These are phyloP conservation scores for Pammene fasciana DNA, from an alignment of 2,888 invertebrate species.

Conservation along the genomic window DNA sequence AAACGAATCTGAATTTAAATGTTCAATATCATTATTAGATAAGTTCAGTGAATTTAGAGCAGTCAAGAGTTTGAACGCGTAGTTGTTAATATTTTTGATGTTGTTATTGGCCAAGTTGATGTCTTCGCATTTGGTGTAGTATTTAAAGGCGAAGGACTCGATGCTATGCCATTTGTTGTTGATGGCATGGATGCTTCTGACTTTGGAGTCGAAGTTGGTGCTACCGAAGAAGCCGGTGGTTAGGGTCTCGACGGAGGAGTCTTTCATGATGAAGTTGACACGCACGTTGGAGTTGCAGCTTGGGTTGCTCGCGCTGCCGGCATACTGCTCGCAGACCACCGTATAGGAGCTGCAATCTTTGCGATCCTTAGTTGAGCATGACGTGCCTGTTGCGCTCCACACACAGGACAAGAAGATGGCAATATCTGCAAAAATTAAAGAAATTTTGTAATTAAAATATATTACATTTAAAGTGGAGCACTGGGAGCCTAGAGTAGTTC, in stretches of 20 bases:
- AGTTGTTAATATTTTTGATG: constrained; percentile 56
- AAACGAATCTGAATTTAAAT: constrained; percentile 54
- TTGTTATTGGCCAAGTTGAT: constrained; percentile 61
- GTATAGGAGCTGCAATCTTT: constrained; percentile 55
- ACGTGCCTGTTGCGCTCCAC: constrained; percentile 1
- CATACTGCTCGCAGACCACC: constrained; percentile 54
- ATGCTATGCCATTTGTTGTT: constrained; percentile 60
- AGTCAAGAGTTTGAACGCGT: constrained; percentile 57
- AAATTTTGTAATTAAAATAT: too few species aligned
- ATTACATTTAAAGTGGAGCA: too few species aligned
- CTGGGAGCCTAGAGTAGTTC: too few species aligned
- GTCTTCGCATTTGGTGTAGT: constrained; percentile 54
- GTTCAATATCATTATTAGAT: constrained; percentile 60
- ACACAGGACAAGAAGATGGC: constrained; percentile 11
- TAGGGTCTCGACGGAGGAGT: constrained; percentile 50
- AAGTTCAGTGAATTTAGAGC: constrained; percentile 58
- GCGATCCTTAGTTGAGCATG: constrained; percentile 1
- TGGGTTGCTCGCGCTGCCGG: constrained; percentile 54
- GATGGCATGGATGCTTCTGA: constrained; percentile 57
- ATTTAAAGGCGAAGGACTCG: constrained; percentile 57
- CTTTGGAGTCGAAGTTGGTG: constrained; percentile 71
- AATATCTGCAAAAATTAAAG: constrained; percentile 22
- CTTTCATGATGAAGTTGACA: constrained; percentile 59
- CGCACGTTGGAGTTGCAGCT: constrained; percentile 54
- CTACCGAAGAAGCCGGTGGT: constrained; percentile 62